phyloP scores from a whole-genome alignment of 1,140 invertebrate genomes.

The Achroia grisella region DNA sequence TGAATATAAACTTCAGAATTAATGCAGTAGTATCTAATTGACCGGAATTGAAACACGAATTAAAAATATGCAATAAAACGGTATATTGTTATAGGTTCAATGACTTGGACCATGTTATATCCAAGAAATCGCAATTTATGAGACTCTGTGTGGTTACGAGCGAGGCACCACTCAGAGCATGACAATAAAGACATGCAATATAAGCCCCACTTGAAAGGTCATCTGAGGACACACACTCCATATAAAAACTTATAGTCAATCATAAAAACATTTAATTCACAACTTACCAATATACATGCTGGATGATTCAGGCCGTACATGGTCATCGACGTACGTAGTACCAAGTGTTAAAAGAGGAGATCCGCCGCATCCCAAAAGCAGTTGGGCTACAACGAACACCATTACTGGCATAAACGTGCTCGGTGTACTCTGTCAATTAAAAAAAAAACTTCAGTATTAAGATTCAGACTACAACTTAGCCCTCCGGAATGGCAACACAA shows the following conservation, averaged over 20 bases:
- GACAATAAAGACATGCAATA: conserved; percentile 12
- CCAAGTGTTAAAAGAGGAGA: conserved; percentile 90
- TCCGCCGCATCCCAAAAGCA: conserved; percentile 92
- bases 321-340: conserved; percentile 92
- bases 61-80: conserved; percentile 4
- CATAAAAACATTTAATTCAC: background rate
- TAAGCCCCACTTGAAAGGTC: conserved; percentile 7
- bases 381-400: conserved; percentile 90
- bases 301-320: conserved; percentile 87
- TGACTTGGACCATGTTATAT: background rate
- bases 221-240: conserved; percentile 6
- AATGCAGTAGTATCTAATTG: conserved; percentile 4
- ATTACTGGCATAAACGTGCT: conserved; percentile 86
- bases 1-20: conserved; percentile 1
- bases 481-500: too few species aligned
- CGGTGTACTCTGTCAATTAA: conserved; percentile 76
- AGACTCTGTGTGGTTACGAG: conserved; percentile 18
- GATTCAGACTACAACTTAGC: too few species aligned
- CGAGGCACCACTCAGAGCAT: conserved; percentile 20
- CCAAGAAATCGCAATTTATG: conserved; percentile 16
- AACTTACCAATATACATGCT: conserved; percentile 87
- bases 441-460: too few species aligned
- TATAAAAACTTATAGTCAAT: background rate
- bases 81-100: background rate
- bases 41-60: conserved; percentile 5